These are phyloP conservation scores for Siphamia tubifer DNA, from an alignment of 2,113 vertebrate genomes.

Conservation along the genomic window DNA sequence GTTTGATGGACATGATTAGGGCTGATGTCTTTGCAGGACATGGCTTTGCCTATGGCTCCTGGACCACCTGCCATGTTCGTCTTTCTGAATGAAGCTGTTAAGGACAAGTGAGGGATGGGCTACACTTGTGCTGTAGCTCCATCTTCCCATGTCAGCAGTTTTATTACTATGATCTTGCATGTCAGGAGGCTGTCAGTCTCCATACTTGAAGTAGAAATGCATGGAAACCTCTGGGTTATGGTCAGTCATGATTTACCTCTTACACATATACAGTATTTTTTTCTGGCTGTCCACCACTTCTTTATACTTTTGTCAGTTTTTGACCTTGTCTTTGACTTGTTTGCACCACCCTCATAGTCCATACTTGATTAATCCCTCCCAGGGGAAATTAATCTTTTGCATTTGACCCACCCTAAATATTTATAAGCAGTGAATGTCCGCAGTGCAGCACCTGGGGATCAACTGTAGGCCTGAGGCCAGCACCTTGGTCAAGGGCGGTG, in stretches of 20 bases:
- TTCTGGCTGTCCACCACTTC: not conserved
- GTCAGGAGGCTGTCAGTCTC: slow-evolving; percentile 35
- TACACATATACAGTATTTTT: not conserved
- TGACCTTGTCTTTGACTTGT: not conserved
- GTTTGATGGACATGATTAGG: slow-evolving; percentile 39
- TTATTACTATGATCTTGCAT: slow-evolving; percentile 53
- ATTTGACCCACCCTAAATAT: slow-evolving; percentile 51
- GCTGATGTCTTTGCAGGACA: slow-evolving; percentile 11
- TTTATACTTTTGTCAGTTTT: slow-evolving; percentile 5
- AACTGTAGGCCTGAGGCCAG: slow-evolving; percentile 14
- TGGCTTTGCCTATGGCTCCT: slow-evolving; percentile 12
- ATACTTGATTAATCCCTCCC: not conserved
- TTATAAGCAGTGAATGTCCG: slow-evolving; percentile 29
- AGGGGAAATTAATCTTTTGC: slow-evolving; percentile 19
- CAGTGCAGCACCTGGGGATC: slow-evolving; percentile 41
- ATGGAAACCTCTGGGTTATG: not conserved
- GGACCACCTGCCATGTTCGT: slow-evolving; percentile 19
- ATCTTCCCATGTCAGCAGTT: slow-evolving; percentile 44
- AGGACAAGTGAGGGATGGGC: slow-evolving; percentile 34
- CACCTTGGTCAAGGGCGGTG: slow-evolving; percentile 13
- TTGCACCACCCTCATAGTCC: slow-evolving; percentile 9
- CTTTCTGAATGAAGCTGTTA: slow-evolving; percentile 8
- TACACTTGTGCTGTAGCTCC: slow-evolving; percentile 14
- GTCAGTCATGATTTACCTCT: slow-evolving; percentile 20
- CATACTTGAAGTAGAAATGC: not conserved